Evolutionary conservation across 2,113 vertebrate genomes (phyloP).

Genomic region (Camelus dromedarius): DNA sequence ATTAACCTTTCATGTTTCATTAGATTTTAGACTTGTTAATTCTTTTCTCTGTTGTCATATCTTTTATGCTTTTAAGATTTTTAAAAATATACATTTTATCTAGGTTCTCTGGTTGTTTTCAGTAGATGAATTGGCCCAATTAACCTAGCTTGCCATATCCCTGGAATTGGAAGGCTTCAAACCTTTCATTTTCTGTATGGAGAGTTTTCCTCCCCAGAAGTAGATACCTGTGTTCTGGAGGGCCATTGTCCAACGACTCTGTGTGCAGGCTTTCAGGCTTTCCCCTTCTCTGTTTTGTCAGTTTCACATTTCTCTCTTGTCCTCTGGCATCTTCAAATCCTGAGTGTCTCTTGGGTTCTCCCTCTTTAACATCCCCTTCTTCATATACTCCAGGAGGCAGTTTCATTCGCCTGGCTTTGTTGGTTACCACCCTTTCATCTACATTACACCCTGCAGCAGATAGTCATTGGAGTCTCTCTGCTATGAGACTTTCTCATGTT

Average conservation of each 20-base stretch:
- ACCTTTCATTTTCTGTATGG: neutral
- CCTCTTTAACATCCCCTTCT: neutral
- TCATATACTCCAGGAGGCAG: neutral
- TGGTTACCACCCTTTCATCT: neutral
- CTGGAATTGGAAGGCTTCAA: neutral
- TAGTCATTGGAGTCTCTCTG: neutral
- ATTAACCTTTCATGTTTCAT: neutral
- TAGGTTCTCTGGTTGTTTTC: neutral
- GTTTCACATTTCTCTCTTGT: neutral
- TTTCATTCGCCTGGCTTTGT: neutral
- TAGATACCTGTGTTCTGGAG: neutral
- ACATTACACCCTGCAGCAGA: neutral
- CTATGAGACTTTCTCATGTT: neutral
- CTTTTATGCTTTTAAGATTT: constrained; percentile 12
- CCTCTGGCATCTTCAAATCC: neutral
- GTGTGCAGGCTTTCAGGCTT: neutral
- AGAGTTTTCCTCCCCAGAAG: neutral
- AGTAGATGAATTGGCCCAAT: neutral
- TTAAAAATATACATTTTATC: neutral
- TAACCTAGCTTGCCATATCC: neutral
- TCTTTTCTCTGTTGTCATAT: neutral
- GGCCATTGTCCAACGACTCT: neutral
- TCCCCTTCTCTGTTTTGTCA: neutral
- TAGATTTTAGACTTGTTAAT: neutral
- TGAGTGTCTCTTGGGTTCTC: neutral